These are phyloP conservation scores for Ptychadena robeensis DNA, from an alignment of 2,797 vertebrate genomes.

Conservation along the genomic window DNA sequence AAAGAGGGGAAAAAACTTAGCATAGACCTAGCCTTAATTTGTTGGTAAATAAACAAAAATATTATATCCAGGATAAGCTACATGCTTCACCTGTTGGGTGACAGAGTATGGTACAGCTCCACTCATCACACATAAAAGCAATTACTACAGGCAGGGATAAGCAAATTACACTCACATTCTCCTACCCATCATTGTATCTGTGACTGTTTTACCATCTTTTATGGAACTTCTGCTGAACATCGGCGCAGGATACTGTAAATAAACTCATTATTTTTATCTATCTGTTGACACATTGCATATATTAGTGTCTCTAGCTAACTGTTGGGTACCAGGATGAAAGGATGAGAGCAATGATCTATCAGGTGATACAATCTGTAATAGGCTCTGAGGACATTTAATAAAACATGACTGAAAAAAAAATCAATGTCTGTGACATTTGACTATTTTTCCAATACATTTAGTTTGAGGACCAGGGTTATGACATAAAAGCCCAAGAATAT, in stretches of 20 bases:
- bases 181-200: neutral
- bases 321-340: conserved; percentile 36
- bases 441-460: conserved; percentile 19
- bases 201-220: neutral
- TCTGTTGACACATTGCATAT: conserved; percentile 49
- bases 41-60: neutral
- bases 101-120: neutral
- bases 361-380: conserved; percentile 59
- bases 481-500: conserved; percentile 13
- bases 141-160: neutral
- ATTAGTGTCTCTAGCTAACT: conserved; percentile 49
- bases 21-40: no score
- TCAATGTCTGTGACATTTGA: conserved; percentile 57
- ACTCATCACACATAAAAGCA: neutral
- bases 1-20: no score
- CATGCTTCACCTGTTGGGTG: neutral
- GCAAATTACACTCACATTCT: neutral
- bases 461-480: conserved; percentile 4
- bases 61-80: neutral
- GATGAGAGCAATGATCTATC: conserved; percentile 54
- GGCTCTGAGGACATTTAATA: conserved; percentile 60
- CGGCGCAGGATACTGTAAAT: conserved; percentile 34
- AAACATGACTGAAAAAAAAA: conserved; percentile 56
- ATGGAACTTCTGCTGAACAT: neutral
- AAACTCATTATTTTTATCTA: conserved; percentile 51